phyloP scores from a whole-genome alignment of 2,113 vertebrate species.

The Glaucomys volans region DNA sequence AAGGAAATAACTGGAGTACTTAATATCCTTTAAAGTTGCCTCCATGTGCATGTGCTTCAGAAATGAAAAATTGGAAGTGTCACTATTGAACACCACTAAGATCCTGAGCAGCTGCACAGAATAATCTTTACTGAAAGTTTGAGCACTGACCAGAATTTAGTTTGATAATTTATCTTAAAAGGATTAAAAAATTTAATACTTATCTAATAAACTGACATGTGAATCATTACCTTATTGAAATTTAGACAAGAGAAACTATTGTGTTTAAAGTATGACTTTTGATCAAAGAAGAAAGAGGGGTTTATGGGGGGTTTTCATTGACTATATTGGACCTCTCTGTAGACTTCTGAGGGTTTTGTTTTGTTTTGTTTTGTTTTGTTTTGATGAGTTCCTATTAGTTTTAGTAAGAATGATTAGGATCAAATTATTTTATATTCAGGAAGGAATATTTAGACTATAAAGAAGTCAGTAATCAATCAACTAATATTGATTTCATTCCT shows the following conservation, averaged over 20 bases:
- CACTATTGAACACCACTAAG: constrained; percentile 76
- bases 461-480: constrained; percentile 6
- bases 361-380: too few species aligned
- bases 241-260: constrained; percentile 72
- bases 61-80: constrained; percentile 79
- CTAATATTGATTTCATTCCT: constrained; percentile 33
- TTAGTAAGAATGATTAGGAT: constrained; percentile 15
- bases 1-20: constrained; percentile 78
- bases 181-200: constrained; percentile 81
- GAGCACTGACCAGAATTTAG: constrained; percentile 78
- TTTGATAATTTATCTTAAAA: constrained; percentile 80
- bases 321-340: background rate
- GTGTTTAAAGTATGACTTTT: constrained; percentile 51
- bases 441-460: constrained; percentile 43
- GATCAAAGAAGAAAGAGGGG: background rate
- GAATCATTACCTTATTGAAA: constrained; percentile 78
- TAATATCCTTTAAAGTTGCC: constrained; percentile 81
- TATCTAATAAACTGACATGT: constrained; percentile 75
- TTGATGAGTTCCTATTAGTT: constrained; percentile 45
- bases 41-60: constrained; percentile 69
- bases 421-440: constrained; percentile 23
- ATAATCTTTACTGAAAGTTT: constrained; percentile 80
- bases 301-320: constrained; percentile 18
- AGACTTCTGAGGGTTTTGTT: background rate
- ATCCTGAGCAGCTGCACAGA: constrained; percentile 80